These are phyloP conservation scores for Aspidapion aeneum DNA, from an alignment of 2,888 invertebrate species.

Conservation along the genomic window DNA sequence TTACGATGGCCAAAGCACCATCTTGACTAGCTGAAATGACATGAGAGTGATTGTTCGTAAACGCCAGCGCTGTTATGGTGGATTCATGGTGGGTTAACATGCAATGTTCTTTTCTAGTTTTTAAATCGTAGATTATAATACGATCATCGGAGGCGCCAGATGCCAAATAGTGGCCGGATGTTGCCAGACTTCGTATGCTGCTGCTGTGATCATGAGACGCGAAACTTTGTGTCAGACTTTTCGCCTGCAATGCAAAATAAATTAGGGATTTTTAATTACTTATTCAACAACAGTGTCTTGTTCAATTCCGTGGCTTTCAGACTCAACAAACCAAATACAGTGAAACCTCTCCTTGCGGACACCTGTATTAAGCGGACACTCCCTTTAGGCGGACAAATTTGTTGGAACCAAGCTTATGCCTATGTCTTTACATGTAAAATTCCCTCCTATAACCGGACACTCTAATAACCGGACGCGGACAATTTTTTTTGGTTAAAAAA, in stretches of 20 bases:
- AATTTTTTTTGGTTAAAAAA: too few relatives aligned
- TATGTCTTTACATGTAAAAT: too few relatives aligned
- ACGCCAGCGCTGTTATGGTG: constrained; percentile 74
- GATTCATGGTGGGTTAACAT: constrained; percentile 80
- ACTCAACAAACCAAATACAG: too few relatives aligned
- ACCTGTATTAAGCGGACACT: too few relatives aligned
- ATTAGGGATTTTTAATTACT: constrained; percentile 1
- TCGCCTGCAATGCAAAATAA: constrained; percentile 46
- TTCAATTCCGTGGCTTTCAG: too few relatives aligned
- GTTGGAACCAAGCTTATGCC: too few relatives aligned
- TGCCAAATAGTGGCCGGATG: constrained; percentile 70
- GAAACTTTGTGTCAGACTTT: constrained; percentile 71
- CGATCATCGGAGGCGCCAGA: constrained; percentile 90
- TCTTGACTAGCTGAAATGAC: constrained; percentile 82
- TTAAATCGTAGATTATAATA: constrained; percentile 81
- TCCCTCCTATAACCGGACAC: too few relatives aligned
- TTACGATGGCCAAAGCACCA: constrained; percentile 76
- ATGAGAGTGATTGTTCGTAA: constrained; percentile 74
- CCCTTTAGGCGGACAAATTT: too few relatives aligned
- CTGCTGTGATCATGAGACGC: constrained; percentile 84
- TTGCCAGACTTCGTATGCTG: constrained; percentile 70
- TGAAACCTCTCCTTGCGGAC: too few relatives aligned
- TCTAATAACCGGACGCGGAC: too few relatives aligned
- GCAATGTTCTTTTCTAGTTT: constrained; percentile 71
- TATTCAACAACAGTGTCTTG: too few relatives aligned